Conservation (phyloP, 2,113 vertebrate genomes). For the Xerus inauris region DNA sequence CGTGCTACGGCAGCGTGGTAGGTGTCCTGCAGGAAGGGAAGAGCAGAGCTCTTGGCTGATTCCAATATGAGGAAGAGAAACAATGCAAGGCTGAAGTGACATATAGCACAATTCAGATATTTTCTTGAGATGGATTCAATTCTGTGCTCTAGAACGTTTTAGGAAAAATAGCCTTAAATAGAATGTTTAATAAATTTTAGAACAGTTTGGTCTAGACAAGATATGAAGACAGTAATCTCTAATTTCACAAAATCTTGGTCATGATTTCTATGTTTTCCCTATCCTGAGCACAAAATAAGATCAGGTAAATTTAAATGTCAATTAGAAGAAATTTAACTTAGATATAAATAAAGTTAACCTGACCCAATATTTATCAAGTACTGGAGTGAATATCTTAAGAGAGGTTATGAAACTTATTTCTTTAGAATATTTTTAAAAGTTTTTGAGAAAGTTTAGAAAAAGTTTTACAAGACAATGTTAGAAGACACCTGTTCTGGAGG, state of each 20-base stretch:
- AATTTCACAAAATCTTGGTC: background rate
- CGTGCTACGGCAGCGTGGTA: constrained; percentile 80
- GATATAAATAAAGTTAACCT: background rate
- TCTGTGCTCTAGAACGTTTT: background rate
- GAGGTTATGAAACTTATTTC: background rate
- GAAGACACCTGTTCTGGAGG: background rate
- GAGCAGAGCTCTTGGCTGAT: background rate
- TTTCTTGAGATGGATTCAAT: constrained; percentile 1
- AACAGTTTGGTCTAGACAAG: background rate
- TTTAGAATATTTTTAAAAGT: constrained; percentile 9
- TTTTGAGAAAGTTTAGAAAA: constrained; percentile 11
- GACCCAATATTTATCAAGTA: background rate
- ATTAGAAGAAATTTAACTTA: constrained; percentile 23
- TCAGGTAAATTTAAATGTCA: constrained; percentile 9
- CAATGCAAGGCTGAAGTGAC: background rate
- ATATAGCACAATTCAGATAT: background rate
- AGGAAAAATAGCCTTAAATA: background rate
- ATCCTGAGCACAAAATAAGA: background rate
- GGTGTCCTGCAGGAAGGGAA: constrained; percentile 52
- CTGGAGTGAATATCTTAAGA: background rate
- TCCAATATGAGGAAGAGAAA: background rate
- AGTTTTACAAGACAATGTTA: background rate
- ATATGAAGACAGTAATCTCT: background rate
- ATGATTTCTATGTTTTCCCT: background rate
- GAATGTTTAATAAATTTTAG: background rate